Evolutionary conservation across 1,140 invertebrate genomes (phyloP).

Genomic region (Drosophila grimshawi): DNA sequence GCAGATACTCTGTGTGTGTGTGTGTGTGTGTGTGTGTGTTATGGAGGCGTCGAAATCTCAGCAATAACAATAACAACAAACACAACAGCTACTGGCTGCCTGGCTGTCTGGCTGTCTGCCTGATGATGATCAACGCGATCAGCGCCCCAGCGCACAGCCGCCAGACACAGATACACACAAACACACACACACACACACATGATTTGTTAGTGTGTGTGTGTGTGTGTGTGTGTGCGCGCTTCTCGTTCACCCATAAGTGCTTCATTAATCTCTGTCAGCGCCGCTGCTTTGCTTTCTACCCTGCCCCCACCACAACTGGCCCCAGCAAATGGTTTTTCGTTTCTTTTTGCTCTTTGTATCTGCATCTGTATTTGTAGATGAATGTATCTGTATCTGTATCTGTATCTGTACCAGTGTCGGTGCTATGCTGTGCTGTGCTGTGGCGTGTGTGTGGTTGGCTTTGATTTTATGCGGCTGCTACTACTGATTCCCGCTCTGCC

Average conservation of each 20-base stretch:
- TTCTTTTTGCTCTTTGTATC: slow-evolving; percentile 40
- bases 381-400: slow-evolving; percentile 36
- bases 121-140: slow-evolving; percentile 55
- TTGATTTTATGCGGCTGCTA: too few relatives aligned
- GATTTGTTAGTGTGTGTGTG: slow-evolving; percentile 20
- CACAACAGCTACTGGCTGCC: slow-evolving; percentile 28
- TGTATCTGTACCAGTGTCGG: slow-evolving; percentile 6
- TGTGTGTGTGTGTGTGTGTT: slow-evolving; percentile 22
- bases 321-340: slow-evolving; percentile 46
- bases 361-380: slow-evolving; percentile 21
- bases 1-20: slow-evolving; percentile 30
- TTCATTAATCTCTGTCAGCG: slow-evolving; percentile 81
- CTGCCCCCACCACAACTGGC: not conserved
- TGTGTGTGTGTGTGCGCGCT: slow-evolving; percentile 45
- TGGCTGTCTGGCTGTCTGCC: not conserved
- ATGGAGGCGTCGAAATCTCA: slow-evolving; percentile 71
- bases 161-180: slow-evolving; percentile 27
- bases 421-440: too few relatives aligned
- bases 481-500: too few relatives aligned
- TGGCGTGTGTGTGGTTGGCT: too few relatives aligned
- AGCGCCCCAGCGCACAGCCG: slow-evolving; percentile 48
- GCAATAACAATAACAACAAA: slow-evolving; percentile 46
- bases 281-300: slow-evolving; percentile 4
- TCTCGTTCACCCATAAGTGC: slow-evolving; percentile 77
- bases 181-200: slow-evolving; percentile 37